phyloP scores from a whole-genome alignment of 2,113 vertebrate species.

The Seriola rivoliana region DNA sequence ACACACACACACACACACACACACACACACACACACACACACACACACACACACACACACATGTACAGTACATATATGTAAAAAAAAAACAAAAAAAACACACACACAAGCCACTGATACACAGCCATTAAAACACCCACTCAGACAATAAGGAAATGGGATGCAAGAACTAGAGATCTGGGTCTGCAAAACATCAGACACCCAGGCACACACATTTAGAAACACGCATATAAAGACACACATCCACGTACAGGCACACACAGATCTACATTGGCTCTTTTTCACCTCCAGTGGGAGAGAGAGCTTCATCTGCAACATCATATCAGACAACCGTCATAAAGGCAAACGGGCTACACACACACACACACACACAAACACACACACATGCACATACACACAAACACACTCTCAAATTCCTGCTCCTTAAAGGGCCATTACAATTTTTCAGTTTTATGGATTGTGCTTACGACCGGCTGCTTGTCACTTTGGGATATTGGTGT shows the following conservation, averaged over 20 bases:
- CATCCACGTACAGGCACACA: constrained; percentile 1
- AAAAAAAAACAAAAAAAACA: constrained; percentile 4
- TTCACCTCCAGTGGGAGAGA: constrained; percentile 38
- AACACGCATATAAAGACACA: not conserved
- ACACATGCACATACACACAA: constrained; percentile 15
- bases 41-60: not conserved
- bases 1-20: not conserved
- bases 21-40: not conserved
- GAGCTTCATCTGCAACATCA: constrained; percentile 42
- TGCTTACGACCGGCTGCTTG: constrained; percentile 27
- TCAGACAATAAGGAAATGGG: constrained; percentile 39
- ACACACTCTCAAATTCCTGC: not conserved
- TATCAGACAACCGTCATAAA: constrained; percentile 47
- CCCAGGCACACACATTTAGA: constrained; percentile 1
- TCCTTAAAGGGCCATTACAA: constrained; percentile 34
- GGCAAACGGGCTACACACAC: constrained; percentile 21
- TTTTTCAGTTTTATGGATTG: constrained; percentile 23
- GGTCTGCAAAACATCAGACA: constrained; percentile 39
- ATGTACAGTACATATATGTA: not conserved
- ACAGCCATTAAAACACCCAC: constrained; percentile 31
- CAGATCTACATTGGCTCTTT: constrained; percentile 40
- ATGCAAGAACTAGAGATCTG: constrained; percentile 16
- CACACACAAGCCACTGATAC: not conserved
- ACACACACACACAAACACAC: constrained; percentile 16
- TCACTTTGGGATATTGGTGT: constrained; percentile 6